Percentiles rank a stretch among this genome's conserved stretches.
phyloP scores from a whole-genome alignment of 1,140 invertebrate genomes.

The Drosophila ficusphila region DNA sequence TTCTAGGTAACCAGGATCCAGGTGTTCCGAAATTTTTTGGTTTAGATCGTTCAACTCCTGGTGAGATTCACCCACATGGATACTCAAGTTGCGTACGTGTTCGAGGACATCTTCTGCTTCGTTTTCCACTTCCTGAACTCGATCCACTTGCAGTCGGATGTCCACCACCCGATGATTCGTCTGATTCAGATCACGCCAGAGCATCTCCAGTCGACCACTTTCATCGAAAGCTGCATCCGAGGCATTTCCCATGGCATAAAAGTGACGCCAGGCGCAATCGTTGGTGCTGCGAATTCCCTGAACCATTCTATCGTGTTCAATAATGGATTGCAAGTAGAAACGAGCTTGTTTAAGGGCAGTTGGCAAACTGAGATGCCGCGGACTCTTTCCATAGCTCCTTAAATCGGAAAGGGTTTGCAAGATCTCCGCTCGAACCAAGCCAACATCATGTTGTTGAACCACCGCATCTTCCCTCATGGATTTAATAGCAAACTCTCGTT shows the following conservation, averaged over 20 bases:
- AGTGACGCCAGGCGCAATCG: conserved; percentile 73
- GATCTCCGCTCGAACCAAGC: conserved; percentile 44
- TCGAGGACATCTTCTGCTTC: conserved; percentile 84
- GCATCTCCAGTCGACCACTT: conserved; percentile 75
- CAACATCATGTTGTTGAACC: conserved; percentile 37
- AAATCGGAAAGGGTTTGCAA: conserved; percentile 58
- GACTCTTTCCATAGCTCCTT: conserved; percentile 66
- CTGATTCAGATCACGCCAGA: conserved; percentile 73
- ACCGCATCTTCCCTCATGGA: conserved; percentile 54
- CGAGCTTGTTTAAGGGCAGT: conserved; percentile 74
- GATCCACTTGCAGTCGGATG: conserved; percentile 69
- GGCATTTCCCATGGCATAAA: conserved; percentile 73
- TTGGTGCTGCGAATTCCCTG: conserved; percentile 58
- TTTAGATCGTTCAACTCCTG: conserved; percentile 50
- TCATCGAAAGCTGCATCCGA: conserved; percentile 78
- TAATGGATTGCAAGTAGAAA: conserved; percentile 72
- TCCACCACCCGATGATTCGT: conserved; percentile 76
- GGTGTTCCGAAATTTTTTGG: conserved; percentile 40
- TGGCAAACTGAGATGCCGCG: conserved; percentile 74
- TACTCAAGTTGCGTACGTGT: conserved; percentile 79
- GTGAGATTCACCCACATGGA: conserved; percentile 61
- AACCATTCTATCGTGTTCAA: conserved; percentile 60
- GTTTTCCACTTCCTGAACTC: conserved; percentile 84
- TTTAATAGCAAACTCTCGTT: conserved; percentile 50
- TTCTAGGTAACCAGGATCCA: conserved; percentile 55